A percentile compares a stretch with the other conserved stretches of the same genome.
Conservation (phyloP, 2,888 invertebrate species). For the Tachina lurida region DNA sequence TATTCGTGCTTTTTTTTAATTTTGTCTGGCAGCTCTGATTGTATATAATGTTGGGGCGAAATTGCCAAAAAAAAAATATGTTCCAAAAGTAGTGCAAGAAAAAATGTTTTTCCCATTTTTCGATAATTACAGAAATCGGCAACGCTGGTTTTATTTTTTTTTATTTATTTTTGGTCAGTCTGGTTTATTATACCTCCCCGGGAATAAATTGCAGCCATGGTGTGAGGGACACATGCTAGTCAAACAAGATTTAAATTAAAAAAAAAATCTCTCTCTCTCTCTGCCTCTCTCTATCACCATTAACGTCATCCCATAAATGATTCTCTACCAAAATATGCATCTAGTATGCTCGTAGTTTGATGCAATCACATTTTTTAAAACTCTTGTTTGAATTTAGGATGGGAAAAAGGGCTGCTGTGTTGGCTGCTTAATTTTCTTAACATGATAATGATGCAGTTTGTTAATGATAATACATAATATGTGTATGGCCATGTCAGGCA, state of each 20-base stretch:
- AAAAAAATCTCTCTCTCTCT: conserved; percentile 3
- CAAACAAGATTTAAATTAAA: conserved; percentile 61
- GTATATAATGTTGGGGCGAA: too few species aligned
- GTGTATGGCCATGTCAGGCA: conserved; percentile 67
- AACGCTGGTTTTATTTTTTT: neutral
- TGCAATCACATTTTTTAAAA: conserved; percentile 10
- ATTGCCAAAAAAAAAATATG: too few species aligned
- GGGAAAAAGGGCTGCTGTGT: conserved; percentile 53
- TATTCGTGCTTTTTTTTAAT: too few species aligned
- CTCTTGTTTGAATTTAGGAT: conserved; percentile 23
- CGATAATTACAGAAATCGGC: too few species aligned
- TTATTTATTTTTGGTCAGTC: conserved; percentile 41
- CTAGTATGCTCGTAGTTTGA: conserved; percentile 17
- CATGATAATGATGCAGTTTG: conserved; percentile 68
- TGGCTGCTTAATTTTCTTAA: conserved; percentile 58
- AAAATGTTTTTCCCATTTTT: too few species aligned
- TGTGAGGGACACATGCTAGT: conserved; percentile 70
- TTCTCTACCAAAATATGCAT: conserved; percentile 29
- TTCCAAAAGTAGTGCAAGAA: too few species aligned
- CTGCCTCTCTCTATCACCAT: conserved; percentile 10
- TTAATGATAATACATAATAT: conserved; percentile 64
- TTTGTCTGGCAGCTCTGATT: too few species aligned
- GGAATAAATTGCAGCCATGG: conserved; percentile 29
- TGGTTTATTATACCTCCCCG: conserved; percentile 59
- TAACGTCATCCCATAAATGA: neutral